Base-by-base conservation (phyloP, 1,140 invertebrate genomes). In the Campoletis sonorensis region DNA sequence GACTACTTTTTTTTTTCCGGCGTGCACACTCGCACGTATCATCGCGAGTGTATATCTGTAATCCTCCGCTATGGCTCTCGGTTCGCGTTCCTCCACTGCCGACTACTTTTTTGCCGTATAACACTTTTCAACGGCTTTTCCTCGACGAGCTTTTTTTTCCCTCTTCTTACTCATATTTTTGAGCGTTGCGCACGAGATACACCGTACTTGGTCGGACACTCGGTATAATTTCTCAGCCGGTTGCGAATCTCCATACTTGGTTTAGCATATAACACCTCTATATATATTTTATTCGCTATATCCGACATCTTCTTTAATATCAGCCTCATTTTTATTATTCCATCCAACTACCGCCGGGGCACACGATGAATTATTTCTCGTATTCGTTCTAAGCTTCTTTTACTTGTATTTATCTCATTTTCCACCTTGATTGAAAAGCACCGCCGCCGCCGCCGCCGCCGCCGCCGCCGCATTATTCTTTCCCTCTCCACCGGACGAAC, bases 281-380 rank as follows among this genome's bases (percentile, higher is more conserved):
- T 23, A 80, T 73, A 80, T 49, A 51, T 58, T 26, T 58, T n/a
- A 16, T 27, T 45, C 54, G n/a, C 33, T 21, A n/a, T 18, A n/a
- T 18, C 26, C 23, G n/a, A 64, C 75, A n/a, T 21, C 58, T 81
- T 73, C 58, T 82, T 82, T 79, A 79, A 82, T 82, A 82, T 79
- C 54, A 33, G n/a, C 58, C 30, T 72, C 54, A 64, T 64, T 51
- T 82, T 82, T 79, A 82, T 82, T 82, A 82, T 82, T 82, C 81
- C 70, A 79, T 67, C n/a, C n/a, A n/a, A n/a, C n/a, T n/a, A n/a
- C n/a, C 71, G 76, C 79, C 76, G 68, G 68, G n/a, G n/a, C n/a
- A n/a, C 70, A 58, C 51, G 68, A 82, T 71, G 81, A 77, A 82
- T 79, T 79, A 82, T 79, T 82, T 79, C 81, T 82, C 81, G 75